A percentile compares a stretch with the other conserved stretches of the same genome.
These are phyloP conservation scores for Oxyruncus cristatus DNA, from an alignment of 2,113 vertebrate species.

Conservation along the genomic window DNA sequence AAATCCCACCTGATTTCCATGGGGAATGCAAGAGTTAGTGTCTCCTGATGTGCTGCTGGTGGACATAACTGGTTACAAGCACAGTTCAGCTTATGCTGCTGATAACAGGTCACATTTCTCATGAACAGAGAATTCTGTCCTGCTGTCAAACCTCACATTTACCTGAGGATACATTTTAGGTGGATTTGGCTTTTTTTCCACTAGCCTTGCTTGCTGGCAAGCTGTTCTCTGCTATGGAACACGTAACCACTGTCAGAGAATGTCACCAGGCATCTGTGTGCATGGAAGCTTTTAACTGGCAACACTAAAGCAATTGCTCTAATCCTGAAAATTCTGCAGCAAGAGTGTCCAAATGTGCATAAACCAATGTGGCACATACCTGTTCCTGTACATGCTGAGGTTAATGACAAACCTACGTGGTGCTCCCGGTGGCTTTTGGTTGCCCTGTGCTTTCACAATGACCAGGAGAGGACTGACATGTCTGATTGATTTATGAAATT, in stretches of 20 bases:
- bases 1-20: fast-evolving
- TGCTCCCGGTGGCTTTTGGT: not conserved
- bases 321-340: not conserved
- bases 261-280: not conserved
- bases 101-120: not conserved
- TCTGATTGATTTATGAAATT: not conserved
- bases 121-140: not conserved
- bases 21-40: not conserved
- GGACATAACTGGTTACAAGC: not conserved
- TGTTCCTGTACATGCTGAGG: not conserved
- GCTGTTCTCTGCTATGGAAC: not conserved
- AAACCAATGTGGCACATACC: not conserved
- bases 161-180: not conserved
- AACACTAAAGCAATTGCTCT: not conserved
- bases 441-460: not conserved
- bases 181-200: not conserved
- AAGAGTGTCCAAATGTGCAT: not conserved
- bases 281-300: not conserved
- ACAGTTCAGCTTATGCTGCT: not conserved
- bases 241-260: not conserved
- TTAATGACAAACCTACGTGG: not conserved
- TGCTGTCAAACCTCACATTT: not conserved
- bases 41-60: not conserved
- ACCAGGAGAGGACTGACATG: not conserved
- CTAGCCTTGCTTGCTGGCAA: not conserved